phyloP scores from a whole-genome alignment of 2,888 invertebrate species.

The Apodemia hepburni region DNA sequence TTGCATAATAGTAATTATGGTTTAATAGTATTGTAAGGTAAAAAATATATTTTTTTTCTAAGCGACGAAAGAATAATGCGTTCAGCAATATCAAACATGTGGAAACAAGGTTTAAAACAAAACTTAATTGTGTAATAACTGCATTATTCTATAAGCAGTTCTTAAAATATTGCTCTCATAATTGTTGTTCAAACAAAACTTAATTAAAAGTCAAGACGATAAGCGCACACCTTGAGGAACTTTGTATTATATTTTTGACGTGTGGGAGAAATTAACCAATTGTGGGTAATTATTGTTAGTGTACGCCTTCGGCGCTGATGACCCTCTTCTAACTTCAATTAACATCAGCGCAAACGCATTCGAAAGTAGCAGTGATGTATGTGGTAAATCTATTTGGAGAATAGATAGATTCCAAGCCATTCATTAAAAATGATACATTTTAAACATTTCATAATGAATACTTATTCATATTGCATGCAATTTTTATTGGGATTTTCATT shows the following conservation, averaged over 20 bases:
- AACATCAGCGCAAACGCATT: constrained; percentile 49
- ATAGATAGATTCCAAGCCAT: constrained; percentile 41
- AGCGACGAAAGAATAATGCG: no score
- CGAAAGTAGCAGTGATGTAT: constrained; percentile 49
- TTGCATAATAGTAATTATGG: no score
- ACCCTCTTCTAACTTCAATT: constrained; percentile 51
- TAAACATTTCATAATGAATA: constrained; percentile 7
- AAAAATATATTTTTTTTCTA: no score
- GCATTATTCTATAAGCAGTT: not conserved
- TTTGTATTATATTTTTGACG: constrained; percentile 20
- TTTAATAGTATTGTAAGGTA: no score
- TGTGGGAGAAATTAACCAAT: constrained; percentile 46
- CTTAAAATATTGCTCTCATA: constrained; percentile 1
- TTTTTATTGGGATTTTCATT: not conserved
- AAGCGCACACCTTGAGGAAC: not conserved
- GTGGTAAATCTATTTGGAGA: constrained; percentile 48
- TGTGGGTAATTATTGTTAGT: constrained; percentile 43
- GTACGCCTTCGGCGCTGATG: constrained; percentile 30
- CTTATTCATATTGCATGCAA: not conserved
- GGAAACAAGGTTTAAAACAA: no score
- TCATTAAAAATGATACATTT: constrained; percentile 33
- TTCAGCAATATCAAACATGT: no score
- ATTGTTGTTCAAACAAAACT: not conserved
- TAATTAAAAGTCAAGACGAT: constrained; percentile 1
- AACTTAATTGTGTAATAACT: no score